Percentiles rank a stretch among this genome's conserved stretches.
Conservation (phyloP, 2,113 vertebrate species). For the Chaenogobius annularis region DNA sequence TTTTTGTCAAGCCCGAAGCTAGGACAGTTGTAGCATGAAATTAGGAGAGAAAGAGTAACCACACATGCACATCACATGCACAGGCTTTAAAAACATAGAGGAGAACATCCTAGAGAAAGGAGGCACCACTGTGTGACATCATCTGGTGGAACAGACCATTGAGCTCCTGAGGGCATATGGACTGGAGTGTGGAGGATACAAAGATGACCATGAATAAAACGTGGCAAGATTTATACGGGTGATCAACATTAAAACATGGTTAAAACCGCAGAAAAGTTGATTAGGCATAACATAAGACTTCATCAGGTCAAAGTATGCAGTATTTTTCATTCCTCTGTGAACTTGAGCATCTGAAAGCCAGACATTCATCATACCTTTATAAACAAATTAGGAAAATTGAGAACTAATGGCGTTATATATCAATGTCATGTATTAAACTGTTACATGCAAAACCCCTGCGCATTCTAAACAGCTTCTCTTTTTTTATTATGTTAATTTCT, state of each 20-base stretch:
- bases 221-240: too few relatives aligned
- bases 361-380: slow-evolving; percentile 7
- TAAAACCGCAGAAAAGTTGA: neutral
- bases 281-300: neutral
- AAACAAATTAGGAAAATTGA: slow-evolving; percentile 12
- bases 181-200: too few relatives aligned
- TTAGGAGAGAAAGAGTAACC: too few relatives aligned
- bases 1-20: too few relatives aligned
- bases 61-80: too few relatives aligned
- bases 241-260: too few relatives aligned
- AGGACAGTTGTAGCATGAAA: too few relatives aligned
- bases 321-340: neutral
- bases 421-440: slow-evolving; percentile 3
- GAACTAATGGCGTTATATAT: slow-evolving; percentile 6
- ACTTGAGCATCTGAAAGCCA: neutral
- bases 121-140: too few relatives aligned
- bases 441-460: neutral
- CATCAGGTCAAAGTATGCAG: neutral
- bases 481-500: neutral
- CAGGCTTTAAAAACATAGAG: neutral
- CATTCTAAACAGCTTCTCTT: neutral
- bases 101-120: too few relatives aligned
- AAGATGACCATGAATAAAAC: too few relatives aligned
- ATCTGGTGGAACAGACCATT: too few relatives aligned
- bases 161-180: too few relatives aligned